These are phyloP conservation scores for Diarsia rubi DNA, from an alignment of 2,888 invertebrate species.

Conservation along the genomic window DNA sequence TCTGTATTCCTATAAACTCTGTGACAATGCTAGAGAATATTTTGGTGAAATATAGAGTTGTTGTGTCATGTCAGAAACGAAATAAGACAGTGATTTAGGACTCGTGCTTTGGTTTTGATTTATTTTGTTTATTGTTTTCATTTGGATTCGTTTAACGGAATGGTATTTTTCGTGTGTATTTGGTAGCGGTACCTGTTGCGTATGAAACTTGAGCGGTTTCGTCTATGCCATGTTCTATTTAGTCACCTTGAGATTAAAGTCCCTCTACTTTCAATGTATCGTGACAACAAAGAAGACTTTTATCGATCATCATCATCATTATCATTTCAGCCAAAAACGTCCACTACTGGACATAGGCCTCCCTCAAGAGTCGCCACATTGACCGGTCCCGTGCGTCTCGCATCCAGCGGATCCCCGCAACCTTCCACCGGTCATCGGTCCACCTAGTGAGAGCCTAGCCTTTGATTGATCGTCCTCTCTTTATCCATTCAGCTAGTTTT, in stretches of 20 bases:
- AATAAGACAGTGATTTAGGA: conserved; percentile 20
- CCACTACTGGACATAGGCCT: too few species aligned
- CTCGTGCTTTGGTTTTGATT: conserved; percentile 4
- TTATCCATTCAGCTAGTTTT: too few species aligned
- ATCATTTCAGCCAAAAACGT: too few species aligned
- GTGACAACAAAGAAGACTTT: not conserved
- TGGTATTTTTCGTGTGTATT: not conserved
- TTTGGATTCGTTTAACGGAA: not conserved
- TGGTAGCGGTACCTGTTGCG: not conserved
- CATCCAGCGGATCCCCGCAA: too few species aligned
- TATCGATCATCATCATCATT: too few species aligned
- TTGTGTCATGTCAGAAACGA: not conserved
- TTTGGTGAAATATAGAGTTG: not conserved
- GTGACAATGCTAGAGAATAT: not conserved
- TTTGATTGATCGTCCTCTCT: too few species aligned
- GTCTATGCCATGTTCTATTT: too few species aligned
- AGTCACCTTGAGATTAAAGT: too few species aligned
- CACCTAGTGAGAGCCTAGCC: too few species aligned
- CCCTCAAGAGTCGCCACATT: too few species aligned
- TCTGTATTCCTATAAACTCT: not conserved
- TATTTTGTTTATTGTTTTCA: conserved; percentile 10
- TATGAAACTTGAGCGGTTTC: not conserved
- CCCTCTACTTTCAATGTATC: not conserved
- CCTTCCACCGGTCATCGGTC: too few species aligned
- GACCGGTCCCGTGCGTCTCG: too few species aligned